These are phyloP conservation scores for Tragelaphus imberbis DNA, from an alignment of 2,113 vertebrate species.

Conservation along the genomic window DNA sequence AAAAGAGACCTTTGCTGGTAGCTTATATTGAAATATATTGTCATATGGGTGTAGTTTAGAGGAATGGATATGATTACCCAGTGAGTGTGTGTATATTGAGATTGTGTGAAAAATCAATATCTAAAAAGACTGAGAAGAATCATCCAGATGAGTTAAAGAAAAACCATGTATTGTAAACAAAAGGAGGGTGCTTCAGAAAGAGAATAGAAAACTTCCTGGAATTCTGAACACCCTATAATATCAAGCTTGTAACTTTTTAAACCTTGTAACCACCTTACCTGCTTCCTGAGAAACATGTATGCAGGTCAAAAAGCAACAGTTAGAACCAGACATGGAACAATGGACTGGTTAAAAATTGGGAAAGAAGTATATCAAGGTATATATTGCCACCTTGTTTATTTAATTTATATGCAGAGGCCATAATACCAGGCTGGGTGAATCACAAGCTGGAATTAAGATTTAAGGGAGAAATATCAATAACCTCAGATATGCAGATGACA, in stretches of 20 bases:
- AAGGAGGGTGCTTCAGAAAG: not conserved
- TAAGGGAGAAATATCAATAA: not conserved
- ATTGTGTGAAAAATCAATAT: not conserved
- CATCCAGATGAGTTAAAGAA: not conserved
- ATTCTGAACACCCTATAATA: not conserved
- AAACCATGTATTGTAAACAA: not conserved
- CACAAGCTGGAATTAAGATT: not conserved
- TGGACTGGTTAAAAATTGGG: not conserved
- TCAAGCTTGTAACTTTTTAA: not conserved
- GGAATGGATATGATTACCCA: not conserved
- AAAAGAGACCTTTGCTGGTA: not conserved
- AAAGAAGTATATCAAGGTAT: not conserved
- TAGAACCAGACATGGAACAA: not conserved
- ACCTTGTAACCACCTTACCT: not conserved
- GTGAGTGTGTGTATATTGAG: not conserved
- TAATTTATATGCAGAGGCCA: not conserved
- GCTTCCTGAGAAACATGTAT: not conserved
- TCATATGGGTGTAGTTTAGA: not conserved
- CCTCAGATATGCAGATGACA: not conserved
- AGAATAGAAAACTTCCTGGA: not conserved
- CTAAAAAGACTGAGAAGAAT: not conserved
- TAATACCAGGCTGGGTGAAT: not conserved
- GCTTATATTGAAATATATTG: not conserved
- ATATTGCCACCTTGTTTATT: not conserved
- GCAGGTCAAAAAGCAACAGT: not conserved